Percentiles rank a stretch among this genome's conserved stretches.
Evolutionary conservation across 2,888 invertebrate species (phyloP).

Genomic region (Cacoxenus indagator): DNA sequence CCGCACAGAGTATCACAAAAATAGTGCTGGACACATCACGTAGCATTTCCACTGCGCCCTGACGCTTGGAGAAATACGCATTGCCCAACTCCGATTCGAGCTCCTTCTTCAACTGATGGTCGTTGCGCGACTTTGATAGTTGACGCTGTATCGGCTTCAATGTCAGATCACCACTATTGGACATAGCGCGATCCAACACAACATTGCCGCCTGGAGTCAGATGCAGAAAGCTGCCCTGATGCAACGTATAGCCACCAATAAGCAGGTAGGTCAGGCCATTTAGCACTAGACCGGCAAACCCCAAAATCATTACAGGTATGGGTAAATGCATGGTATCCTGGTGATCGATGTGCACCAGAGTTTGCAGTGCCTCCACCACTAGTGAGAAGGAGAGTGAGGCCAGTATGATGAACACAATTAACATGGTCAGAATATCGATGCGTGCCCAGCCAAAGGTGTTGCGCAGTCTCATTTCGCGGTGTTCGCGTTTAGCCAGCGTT

Average conservation of each 20-base stretch:
- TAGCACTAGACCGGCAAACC: conserved; percentile 78
- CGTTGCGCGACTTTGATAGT: conserved; percentile 69
- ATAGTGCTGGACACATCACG: conserved; percentile 79
- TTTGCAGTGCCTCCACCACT: conserved; percentile 85
- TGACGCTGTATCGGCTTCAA: conserved; percentile 70
- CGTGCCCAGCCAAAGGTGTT: conserved; percentile 95
- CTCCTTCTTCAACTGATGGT: conserved; percentile 51
- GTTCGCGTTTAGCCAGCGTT: conserved; percentile 56
- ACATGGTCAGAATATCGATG: conserved; percentile 87
- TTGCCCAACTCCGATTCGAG: conserved; percentile 49
- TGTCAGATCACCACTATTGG: conserved; percentile 51
- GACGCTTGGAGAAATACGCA: conserved; percentile 70
- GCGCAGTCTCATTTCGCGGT: conserved; percentile 77
- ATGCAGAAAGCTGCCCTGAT: conserved; percentile 79
- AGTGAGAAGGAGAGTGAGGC: conserved; percentile 87
- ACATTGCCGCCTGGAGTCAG: conserved; percentile 76
- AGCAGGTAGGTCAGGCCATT: conserved; percentile 84
- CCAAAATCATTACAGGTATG: conserved; percentile 80
- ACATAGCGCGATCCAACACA: conserved; percentile 73
- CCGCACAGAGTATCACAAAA: conserved; percentile 80
- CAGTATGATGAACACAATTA: conserved; percentile 85
- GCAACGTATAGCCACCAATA: conserved; percentile 84
- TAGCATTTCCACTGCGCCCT: conserved; percentile 75
- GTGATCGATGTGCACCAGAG: conserved; percentile 81
- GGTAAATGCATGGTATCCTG: conserved; percentile 83